These are phyloP conservation scores for Betta splendens DNA, from an alignment of 2,797 vertebrate genomes.

Conservation along the genomic window DNA sequence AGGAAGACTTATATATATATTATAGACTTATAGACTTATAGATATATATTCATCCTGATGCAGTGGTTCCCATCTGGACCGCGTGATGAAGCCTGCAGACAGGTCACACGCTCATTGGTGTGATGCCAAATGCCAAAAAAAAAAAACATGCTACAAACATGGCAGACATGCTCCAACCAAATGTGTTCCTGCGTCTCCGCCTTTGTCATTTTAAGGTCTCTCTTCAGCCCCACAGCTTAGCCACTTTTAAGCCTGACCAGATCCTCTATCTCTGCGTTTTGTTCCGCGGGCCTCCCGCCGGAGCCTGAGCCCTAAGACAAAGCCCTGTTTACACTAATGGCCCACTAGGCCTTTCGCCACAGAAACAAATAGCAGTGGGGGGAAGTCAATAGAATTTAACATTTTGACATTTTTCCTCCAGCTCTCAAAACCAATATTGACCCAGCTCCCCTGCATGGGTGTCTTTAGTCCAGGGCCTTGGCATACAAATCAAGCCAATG, in stretches of 20 bases:
- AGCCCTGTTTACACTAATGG: slow-evolving; percentile 88
- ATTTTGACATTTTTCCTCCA: slow-evolving; percentile 86
- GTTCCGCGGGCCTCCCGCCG: slow-evolving; percentile 78
- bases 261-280: slow-evolving; percentile 79
- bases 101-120: not conserved
- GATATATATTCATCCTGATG: not conserved
- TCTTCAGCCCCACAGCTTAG: slow-evolving; percentile 64
- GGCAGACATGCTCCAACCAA: slow-evolving; percentile 28
- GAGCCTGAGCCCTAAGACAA: slow-evolving; percentile 83
- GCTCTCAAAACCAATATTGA: slow-evolving; percentile 88
- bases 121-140: slow-evolving; percentile 31
- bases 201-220: slow-evolving; percentile 72
- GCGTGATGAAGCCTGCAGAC: not conserved
- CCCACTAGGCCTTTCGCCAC: slow-evolving; percentile 79
- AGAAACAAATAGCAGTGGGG: slow-evolving; percentile 83
- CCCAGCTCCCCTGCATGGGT: slow-evolving; percentile 80
- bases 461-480: slow-evolving; percentile 83
- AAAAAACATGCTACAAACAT: slow-evolving; percentile 35
- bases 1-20: slow-evolving; percentile 17
- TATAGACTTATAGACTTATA: too few relatives aligned
- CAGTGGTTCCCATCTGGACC: not conserved
- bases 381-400: slow-evolving; percentile 83
- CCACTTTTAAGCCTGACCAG: slow-evolving; percentile 74
- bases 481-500: slow-evolving; percentile 84
- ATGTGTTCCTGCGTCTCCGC: slow-evolving; percentile 61